phyloP scores from a whole-genome alignment of 30 jellyfish, hydroid and myxozoan genomes.

The Hydractinia symbiolongicarpus region DNA sequence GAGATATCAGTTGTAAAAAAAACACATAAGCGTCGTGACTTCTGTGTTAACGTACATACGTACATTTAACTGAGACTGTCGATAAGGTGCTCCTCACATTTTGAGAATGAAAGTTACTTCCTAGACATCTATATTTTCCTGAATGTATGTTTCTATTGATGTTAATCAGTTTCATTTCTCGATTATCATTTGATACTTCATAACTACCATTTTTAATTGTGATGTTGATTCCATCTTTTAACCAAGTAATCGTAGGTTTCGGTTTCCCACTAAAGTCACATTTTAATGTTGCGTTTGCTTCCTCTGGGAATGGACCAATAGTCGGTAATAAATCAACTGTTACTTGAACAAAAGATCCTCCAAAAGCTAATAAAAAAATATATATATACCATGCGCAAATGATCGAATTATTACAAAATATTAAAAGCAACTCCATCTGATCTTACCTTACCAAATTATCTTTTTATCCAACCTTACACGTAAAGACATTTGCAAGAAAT shows the following conservation, averaged over 20 bases:
- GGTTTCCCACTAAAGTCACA: constrained; percentile 12
- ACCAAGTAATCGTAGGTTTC: constrained; percentile 8
- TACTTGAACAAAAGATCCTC: background rate
- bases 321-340: background rate
- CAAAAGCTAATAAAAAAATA: background rate
- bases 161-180: constrained; percentile 1
- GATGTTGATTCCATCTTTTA: constrained; percentile 13
- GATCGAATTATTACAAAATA: background rate
- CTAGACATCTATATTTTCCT: constrained; percentile 13
- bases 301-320: background rate
- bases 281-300: background rate
- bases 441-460: background rate
- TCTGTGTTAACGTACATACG: background rate
- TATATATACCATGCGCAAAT: background rate
- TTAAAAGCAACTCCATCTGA: background rate
- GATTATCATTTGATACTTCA: constrained; percentile 14
- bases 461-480: too few species aligned
- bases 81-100: background rate
- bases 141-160: background rate
- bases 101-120: background rate
- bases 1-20: too few species aligned
- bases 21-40: too few species aligned
- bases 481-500: too few species aligned
- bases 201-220: background rate
- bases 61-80: background rate